Base-by-base conservation (phyloP, 2,888 invertebrate species). In the Sclerodermus sp. region DNA sequence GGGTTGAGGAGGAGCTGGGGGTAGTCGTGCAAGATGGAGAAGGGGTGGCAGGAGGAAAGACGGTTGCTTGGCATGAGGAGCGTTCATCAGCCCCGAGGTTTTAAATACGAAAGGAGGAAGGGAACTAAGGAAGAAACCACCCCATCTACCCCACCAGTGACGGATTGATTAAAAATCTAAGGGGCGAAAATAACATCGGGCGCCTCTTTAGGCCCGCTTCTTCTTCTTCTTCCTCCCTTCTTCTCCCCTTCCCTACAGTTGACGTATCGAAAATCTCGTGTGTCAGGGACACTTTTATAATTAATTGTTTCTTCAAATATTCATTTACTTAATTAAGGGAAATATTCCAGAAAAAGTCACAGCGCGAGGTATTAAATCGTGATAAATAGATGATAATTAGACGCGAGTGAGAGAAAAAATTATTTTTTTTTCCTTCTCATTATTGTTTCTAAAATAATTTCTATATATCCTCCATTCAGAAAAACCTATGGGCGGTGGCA, bases 61-160 rank as follows among this genome's bases (percentile, higher is more conserved):
- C 63, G 66, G 64, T 62, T 70, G 74, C 72, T 71, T 73, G 76
- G 73, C 71, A 75, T 73, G 75, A 74, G 73, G 73, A 71, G 71
- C 76, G 77, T 77, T 77, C 77, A 77, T 77, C 77, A 77, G 77
- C 77, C 77, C 71, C 76, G 75, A 77, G 77, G 77, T 77, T 77
- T 77, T 77, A 77, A 77, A 77, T 77, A 77, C 77, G 75, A 73
- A 68, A 60, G 69, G 73, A 71, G 71, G 70, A 68, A 75, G 74
- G 75, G 74, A 74, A 71, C 73, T 73, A 74, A 64, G 69, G 71
- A 74, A 71, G 72, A 68, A 67, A 67, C 70, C 69, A 69, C 68
- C 66, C 65, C 61, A 53, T 59, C 62, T 57, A 60, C 65, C 60
- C 60, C 62, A 62, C 71, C 77, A 76, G 75, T 76, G 77, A 77